A percentile compares a stretch with the other conserved stretches of the same genome.
phyloP scores from a whole-genome alignment of 2,888 invertebrate species.

The Linnaemya vulpina region DNA sequence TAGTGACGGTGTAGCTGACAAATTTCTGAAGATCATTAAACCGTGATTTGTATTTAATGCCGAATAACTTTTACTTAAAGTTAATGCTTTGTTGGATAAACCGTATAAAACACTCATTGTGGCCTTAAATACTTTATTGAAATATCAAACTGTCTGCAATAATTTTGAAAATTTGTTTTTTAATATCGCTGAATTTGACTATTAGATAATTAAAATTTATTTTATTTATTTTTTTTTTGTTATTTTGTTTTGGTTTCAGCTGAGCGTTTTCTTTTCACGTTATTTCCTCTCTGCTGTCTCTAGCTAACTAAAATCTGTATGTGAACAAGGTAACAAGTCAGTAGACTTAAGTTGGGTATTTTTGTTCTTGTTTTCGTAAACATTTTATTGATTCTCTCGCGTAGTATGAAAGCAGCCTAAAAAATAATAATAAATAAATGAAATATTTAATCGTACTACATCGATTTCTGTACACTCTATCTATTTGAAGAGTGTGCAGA shows the following conservation, averaged over 20 bases:
- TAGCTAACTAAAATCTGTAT: constrained; percentile 30
- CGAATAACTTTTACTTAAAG: constrained; percentile 50
- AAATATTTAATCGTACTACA: background rate
- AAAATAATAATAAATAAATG: background rate
- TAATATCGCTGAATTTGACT: constrained; percentile 5
- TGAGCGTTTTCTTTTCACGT: constrained; percentile 13
- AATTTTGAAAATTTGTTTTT: constrained; percentile 7
- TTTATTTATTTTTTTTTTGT: constrained; percentile 25
- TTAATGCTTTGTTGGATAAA: constrained; percentile 62
- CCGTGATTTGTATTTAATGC: constrained; percentile 41
- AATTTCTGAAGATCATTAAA: constrained; percentile 67
- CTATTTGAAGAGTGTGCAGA: too few relatives aligned
- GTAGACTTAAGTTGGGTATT: constrained; percentile 1
- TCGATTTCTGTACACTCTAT: background rate
- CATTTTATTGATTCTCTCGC: background rate
- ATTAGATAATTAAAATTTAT: constrained; percentile 59
- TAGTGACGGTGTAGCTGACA: constrained; percentile 71
- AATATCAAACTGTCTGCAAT: background rate
- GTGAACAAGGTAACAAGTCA: background rate
- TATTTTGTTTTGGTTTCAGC: constrained; percentile 12
- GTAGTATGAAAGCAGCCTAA: background rate
- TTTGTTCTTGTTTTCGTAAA: background rate
- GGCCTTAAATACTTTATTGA: background rate
- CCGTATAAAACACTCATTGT: constrained; percentile 72
- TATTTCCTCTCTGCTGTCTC: constrained; percentile 26